Evolutionary conservation across 2,888 invertebrate genomes (phyloP).

Genomic region (Druceiella hillmani): DNA sequence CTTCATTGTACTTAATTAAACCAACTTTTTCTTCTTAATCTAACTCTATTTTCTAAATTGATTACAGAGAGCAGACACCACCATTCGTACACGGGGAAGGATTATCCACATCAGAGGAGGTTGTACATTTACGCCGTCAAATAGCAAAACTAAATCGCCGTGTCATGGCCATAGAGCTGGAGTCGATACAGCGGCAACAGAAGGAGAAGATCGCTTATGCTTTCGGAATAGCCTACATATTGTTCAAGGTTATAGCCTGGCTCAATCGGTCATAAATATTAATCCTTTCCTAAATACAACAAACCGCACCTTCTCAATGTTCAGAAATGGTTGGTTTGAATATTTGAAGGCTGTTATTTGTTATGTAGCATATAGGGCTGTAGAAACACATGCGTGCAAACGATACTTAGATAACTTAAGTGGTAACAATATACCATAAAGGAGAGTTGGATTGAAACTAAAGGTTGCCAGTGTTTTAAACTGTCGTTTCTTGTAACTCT

Average conservation of each 20-base stretch:
- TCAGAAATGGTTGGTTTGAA: no score
- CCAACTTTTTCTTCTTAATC: background rate
- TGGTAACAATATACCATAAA: no score
- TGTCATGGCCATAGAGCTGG: conserved; percentile 81
- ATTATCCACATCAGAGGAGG: conserved; percentile 69
- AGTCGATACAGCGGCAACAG: conserved; percentile 76
- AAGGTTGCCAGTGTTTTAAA: no score
- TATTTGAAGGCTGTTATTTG: no score
- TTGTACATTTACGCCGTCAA: conserved; percentile 77
- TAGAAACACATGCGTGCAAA: no score
- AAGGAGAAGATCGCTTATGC: conserved; percentile 83
- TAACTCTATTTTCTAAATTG: conserved; percentile 4
- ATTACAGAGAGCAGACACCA: conserved; percentile 62
- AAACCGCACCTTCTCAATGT: no score
- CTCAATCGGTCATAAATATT: conserved; percentile 49
- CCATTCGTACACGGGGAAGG: conserved; percentile 59
- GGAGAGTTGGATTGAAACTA: no score
- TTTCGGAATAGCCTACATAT: conserved; percentile 77
- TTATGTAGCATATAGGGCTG: no score
- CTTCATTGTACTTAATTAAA: background rate
- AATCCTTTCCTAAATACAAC: no score
- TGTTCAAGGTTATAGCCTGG: conserved; percentile 83
- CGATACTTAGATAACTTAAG: no score
- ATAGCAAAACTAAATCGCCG: conserved; percentile 83
- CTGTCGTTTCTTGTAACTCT: no score